Base-by-base conservation (phyloP, 1,140 invertebrate species). In the Hypothenemus hampei region DNA sequence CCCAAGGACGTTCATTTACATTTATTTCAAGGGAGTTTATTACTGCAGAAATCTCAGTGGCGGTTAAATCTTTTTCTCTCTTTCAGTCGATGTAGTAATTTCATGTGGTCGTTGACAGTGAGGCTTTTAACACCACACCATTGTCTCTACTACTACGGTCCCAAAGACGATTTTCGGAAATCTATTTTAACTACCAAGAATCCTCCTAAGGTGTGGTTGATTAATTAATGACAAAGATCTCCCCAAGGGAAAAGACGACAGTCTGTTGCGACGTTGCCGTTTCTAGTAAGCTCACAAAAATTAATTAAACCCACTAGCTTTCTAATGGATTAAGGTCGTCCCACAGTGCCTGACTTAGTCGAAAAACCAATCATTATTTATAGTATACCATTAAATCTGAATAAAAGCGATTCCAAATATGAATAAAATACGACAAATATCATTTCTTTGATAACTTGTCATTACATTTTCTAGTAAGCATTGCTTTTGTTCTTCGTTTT, bases 241-340 rank as follows among this genome's bases (percentile, higher is more conserved):
- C 37, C 46, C 46, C 46, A 16, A 3, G 46, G 20, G 35, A 37
- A 37, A 37, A 48, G 35, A 37, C 26, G 44, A 47, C 44, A 37
- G 31, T 48, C 33, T 48, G 16, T 37, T 48, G 46, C 46, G 19
- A 48, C 31, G 46, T 48, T 48, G 46, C 33, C 33, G 31, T 37
- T 37, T 37, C 31, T 37, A 5, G 19, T 37, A 16, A 37, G 18
- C 31, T 15, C 5, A 23, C 31, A 48, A 48, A 48, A 48, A 48
- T 48, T 48, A 48, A 48, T 48, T 48, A 48, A 48, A 48, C 31
- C 33, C 21, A 48, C 46, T 48, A 39, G 46, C 46, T 49, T 49
- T 39, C n/a, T 29, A 48, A 37, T 48, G 46, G 46, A 48, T 48
- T 48, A 48, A 48, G 19, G 39, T 6, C 39, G 13, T 10, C 37